These are phyloP conservation scores for Chelmon rostratus DNA, from an alignment of 2,797 vertebrate species.

Conservation along the genomic window DNA sequence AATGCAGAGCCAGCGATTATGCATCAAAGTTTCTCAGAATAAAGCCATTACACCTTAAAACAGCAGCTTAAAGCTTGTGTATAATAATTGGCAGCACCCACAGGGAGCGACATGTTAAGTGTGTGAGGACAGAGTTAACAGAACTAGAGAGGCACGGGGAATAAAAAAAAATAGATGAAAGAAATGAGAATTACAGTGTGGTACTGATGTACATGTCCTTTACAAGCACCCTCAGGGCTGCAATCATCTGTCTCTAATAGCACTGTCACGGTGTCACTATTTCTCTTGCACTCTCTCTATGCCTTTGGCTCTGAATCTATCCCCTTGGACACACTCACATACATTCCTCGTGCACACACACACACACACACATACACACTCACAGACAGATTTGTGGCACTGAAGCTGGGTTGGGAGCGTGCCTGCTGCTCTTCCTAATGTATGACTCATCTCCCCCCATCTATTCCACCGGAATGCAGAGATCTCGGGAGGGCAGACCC, in stretches of 20 bases:
- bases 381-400: slow-evolving; percentile 63
- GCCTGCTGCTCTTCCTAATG: slow-evolving; percentile 64
- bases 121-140: slow-evolving; percentile 22
- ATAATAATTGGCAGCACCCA: slow-evolving; percentile 39
- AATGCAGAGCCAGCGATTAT: not conserved
- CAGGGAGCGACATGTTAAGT: slow-evolving; percentile 16
- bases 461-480: slow-evolving; percentile 53
- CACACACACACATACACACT: not conserved
- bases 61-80: slow-evolving; percentile 22
- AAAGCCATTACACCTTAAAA: slow-evolving; percentile 18
- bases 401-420: slow-evolving; percentile 47
- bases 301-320: slow-evolving; percentile 58
- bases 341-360: slow-evolving; percentile 11
- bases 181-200: slow-evolving; percentile 50
- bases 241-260: slow-evolving; percentile 63
- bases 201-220: slow-evolving; percentile 55
- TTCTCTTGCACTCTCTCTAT: slow-evolving; percentile 30
- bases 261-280: slow-evolving; percentile 54
- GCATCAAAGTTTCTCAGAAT: slow-evolving; percentile 1
- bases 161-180: slow-evolving; percentile 19
- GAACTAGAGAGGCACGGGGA: slow-evolving; percentile 15
- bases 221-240: slow-evolving; percentile 58
- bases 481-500: slow-evolving; percentile 43
- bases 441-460: slow-evolving; percentile 67
- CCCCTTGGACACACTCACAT: slow-evolving; percentile 30